A percentile compares a stretch with the other conserved stretches of the same genome.
Evolutionary conservation across 2,113 vertebrate species (phyloP).

Genomic region (Microtus richardsoni): DNA sequence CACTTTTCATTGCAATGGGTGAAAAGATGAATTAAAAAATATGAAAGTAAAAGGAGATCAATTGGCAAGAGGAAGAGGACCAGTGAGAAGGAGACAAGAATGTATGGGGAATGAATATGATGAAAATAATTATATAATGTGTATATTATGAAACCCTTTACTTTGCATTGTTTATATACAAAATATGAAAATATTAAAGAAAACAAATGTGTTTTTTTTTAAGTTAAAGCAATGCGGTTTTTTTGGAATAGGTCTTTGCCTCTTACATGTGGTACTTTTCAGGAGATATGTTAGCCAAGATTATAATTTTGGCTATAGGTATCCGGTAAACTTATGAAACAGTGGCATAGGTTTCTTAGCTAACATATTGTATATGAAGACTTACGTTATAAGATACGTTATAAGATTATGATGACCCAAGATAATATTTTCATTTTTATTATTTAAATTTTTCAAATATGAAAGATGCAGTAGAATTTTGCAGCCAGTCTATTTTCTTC

Average conservation of each 20-base stretch:
- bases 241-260: background rate
- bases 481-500: background rate
- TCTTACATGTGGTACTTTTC: constrained; percentile 30
- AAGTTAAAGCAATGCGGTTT: background rate
- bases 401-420: background rate
- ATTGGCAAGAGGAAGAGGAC: background rate
- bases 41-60: background rate
- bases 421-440: background rate
- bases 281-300: background rate
- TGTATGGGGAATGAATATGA: background rate
- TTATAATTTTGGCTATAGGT: background rate
- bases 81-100: background rate
- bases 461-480: background rate
- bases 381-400: background rate
- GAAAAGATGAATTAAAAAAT: background rate
- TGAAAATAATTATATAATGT: too few species aligned
- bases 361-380: background rate
- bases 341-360: background rate
- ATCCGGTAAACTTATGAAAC: background rate
- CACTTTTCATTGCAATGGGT: background rate
- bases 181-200: background rate
- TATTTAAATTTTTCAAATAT: background rate
- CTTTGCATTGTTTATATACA: background rate
- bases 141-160: background rate
- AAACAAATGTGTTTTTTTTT: background rate